A percentile compares a stretch with the other conserved stretches of the same genome.
Conservation (phyloP, 2,888 invertebrate species). For the Monopis laevigella region DNA sequence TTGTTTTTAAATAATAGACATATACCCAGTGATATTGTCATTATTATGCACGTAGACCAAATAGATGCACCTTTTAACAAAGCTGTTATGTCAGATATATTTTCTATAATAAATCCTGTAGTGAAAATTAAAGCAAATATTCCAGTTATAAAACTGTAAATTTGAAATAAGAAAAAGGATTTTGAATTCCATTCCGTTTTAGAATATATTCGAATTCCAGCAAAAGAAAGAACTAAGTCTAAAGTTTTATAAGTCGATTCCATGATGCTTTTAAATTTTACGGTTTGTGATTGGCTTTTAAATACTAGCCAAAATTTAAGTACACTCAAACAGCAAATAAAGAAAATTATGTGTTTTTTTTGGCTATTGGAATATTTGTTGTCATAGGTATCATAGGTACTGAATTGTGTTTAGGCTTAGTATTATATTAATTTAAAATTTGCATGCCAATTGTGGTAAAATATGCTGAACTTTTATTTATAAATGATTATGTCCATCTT, state of each 20-base stretch:
- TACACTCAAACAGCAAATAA: no score
- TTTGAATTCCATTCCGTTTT: conserved; percentile 3
- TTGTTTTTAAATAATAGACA: conserved; percentile 38
- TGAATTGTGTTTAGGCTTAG: no score
- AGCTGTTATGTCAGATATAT: conserved; percentile 29
- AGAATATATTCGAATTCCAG: conserved; percentile 1
- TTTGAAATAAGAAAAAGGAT: not conserved
- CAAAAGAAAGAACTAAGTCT: not conserved
- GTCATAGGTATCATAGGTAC: no score
- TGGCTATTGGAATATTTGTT: no score
- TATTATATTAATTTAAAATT: no score
- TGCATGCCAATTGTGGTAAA: no score
- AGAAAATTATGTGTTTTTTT: no score
- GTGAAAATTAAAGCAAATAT: conserved; percentile 29
- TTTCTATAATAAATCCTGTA: conserved; percentile 34
- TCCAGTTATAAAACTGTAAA: not conserved
- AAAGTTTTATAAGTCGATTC: not conserved
- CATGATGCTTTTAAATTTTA: not conserved
- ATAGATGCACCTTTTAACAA: conserved; percentile 53
- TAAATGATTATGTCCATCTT: no score
- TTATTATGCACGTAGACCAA: conserved; percentile 49
- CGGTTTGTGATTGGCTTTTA: no score
- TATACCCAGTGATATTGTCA: conserved; percentile 41
- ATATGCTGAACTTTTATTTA: no score
- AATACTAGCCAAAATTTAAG: no score